Evolutionary conservation across 2,113 vertebrate species (phyloP), one percentile per base, ranked within the genome.

Genomic region (Anseranas semipalmata): DNA sequence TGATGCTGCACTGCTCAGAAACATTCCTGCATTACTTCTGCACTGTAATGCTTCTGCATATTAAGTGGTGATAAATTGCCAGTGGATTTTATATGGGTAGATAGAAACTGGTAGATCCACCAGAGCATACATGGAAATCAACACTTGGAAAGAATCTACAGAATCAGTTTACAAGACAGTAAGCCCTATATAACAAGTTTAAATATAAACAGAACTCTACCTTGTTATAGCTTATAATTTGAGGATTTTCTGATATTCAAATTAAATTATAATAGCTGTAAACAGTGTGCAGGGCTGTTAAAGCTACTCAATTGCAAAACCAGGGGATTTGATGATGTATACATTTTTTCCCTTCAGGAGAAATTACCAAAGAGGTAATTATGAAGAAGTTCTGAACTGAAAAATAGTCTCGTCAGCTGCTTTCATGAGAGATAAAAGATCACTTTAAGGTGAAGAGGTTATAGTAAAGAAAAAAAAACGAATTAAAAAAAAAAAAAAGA

Each of bases 391-490:
- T 96, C 85, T 91, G 70, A 96, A 76, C 83, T 95, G 68, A 96
- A 97, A 97, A 98, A 93, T 77, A 96, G 91, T 95, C 90, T 28
- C 95, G 94, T 97, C 97, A 89, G 97, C 91, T 96, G 60, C 97
- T 98, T 96, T 93, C 50, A 37, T 25, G 85, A 77, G 78, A 97
- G 83, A 98, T 94, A 97, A 96, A 97, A 95, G 79, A 97, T 93
- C 96, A 71, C 43, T 95, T 97, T 94, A 96, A 97, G 94, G 96
- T 97, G 94, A 96, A 96, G 75, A 94, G 89, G 95, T 97, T 97
- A 86, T 7, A 17, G 58, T 73, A 85, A 91, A 94, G 95, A 97
- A 52, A 90, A 95, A 71, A 97, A 94, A 97, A 96, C 96, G 85
- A 85, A 95, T 92, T 37, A 32, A 76, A 81, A 19, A 21, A 25